These are phyloP conservation scores for Sebastes hubbsi DNA, from an alignment of 2,797 vertebrate genomes.

Conservation along the genomic window DNA sequence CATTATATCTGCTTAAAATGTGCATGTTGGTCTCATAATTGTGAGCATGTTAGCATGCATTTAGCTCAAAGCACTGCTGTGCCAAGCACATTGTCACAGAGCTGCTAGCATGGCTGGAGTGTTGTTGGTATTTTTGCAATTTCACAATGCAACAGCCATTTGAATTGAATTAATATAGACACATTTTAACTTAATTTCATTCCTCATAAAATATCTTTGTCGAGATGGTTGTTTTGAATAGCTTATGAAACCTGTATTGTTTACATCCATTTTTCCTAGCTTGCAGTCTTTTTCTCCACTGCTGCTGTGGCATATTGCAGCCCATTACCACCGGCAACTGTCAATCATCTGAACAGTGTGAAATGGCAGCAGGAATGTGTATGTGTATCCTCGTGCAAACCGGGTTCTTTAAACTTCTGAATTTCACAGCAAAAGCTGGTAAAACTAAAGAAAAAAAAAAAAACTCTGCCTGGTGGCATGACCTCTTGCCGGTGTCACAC, in stretches of 20 bases:
- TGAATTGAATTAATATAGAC: rapidly evolving
- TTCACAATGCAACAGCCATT: background rate
- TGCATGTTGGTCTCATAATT: no score
- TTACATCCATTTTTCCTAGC: background rate
- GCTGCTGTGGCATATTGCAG: background rate
- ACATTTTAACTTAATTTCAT: background rate
- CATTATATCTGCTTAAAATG: no score
- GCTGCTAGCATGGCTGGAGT: no score
- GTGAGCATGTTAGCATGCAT: no score
- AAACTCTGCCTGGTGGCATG: constrained; percentile 5
- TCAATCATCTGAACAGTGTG: constrained; percentile 1
- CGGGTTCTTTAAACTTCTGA: background rate
- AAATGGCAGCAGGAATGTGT: background rate
- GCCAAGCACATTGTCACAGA: no score
- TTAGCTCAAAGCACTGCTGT: no score
- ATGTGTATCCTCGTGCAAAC: background rate
- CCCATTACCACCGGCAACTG: background rate
- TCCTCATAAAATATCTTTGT: background rate
- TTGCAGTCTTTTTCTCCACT: background rate
- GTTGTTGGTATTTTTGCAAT: background rate
- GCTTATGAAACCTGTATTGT: background rate
- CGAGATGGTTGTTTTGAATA: background rate
- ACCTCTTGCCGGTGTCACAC: constrained; percentile 27
- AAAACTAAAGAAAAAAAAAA: background rate
- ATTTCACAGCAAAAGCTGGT: background rate